Percentiles rank a stretch among this genome's conserved stretches.
phyloP scores from a whole-genome alignment of 2,113 vertebrate genomes.

The Oenanthe oenanthe region DNA sequence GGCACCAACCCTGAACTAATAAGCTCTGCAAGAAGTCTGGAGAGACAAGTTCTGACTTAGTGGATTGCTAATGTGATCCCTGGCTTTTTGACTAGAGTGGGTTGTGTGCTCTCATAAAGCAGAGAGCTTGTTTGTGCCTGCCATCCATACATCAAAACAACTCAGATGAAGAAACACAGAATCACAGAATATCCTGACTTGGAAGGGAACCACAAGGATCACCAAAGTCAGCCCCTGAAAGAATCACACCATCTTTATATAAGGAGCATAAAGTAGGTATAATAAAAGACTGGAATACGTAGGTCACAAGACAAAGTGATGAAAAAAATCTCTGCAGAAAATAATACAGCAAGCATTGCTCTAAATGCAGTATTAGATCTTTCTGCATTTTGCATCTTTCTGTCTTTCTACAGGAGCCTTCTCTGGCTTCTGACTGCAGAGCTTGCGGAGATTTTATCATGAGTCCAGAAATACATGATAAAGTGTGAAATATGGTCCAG shows the following conservation, averaged over 20 bases:
- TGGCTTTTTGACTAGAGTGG: background rate
- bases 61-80: background rate
- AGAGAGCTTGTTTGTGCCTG: background rate
- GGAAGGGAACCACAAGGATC: background rate
- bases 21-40: background rate
- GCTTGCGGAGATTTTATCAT: background rate
- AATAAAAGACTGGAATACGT: background rate
- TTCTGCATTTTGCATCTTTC: background rate
- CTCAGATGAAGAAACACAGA: background rate
- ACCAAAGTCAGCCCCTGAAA: background rate
- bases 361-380: background rate
- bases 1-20: background rate
- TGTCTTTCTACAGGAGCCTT: background rate
- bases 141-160: background rate
- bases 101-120: background rate
- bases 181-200: background rate
- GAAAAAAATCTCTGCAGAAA: background rate
- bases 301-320: background rate
- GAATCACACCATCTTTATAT: background rate
- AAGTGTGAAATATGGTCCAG: background rate
- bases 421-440: background rate
- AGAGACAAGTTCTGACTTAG: background rate
- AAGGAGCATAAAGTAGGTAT: background rate
- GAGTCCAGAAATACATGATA: background rate
- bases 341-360: background rate